These are phyloP conservation scores for Listronotus bonariensis DNA, from an alignment of 1,140 invertebrate genomes.

Conservation along the genomic window DNA sequence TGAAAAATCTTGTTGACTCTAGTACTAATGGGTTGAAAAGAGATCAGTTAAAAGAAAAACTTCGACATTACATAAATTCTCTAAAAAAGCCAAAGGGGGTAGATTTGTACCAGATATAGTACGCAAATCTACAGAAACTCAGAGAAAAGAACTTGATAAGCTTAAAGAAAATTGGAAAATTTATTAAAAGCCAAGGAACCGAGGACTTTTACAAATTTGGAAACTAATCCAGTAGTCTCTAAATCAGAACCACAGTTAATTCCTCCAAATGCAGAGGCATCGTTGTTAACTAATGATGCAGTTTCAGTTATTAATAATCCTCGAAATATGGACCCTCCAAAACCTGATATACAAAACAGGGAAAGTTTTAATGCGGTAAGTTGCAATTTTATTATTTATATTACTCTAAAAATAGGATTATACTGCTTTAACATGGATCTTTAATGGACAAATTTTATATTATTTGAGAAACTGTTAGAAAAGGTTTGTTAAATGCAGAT, in stretches of 20 bases:
- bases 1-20: no score
- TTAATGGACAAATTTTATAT: no score
- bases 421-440: no score
- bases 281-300: no score
- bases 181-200: neutral
- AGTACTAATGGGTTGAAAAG: neutral
- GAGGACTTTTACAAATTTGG: neutral
- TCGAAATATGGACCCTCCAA: no score
- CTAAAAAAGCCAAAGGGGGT: neutral
- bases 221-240: neutral
- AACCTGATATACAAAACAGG: no score
- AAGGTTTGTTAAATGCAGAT: no score
- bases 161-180: neutral
- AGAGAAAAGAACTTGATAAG: neutral
- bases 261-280: neutral
- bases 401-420: no score
- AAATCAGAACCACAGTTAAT: neutral
- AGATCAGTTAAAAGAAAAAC: slow-evolving; percentile 6
- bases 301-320: no score
- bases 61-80: neutral
- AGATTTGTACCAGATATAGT: neutral
- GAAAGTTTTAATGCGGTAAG: no score
- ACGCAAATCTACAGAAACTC: neutral
- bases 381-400: no score
- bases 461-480: no score